Conservation (phyloP, 2,888 invertebrate species). For the Rugalucina vietnamica region DNA sequence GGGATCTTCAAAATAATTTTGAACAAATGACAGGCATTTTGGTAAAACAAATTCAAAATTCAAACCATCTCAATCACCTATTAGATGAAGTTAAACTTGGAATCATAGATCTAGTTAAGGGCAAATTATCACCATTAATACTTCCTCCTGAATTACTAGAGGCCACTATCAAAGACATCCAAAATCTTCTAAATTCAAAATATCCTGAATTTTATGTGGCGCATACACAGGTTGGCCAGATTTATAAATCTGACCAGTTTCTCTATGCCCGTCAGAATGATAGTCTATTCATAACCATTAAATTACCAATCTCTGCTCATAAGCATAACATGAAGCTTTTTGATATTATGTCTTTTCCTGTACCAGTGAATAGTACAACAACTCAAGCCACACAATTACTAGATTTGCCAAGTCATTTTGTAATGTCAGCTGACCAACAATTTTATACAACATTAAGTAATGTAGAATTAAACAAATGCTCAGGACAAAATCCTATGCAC, state of each 20-base stretch:
- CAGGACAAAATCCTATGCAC: not conserved
- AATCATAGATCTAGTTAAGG: not conserved
- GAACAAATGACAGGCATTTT: not conserved
- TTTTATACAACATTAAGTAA: too few relatives aligned
- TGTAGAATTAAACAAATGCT: not conserved
- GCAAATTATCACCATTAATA: not conserved
- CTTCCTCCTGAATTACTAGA: not conserved
- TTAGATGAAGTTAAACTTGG: not conserved
- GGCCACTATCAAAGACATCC: not conserved
- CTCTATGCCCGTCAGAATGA: not conserved
- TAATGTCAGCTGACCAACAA: not conserved
- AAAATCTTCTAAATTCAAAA: not conserved
- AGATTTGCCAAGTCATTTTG: not conserved
- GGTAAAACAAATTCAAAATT: not conserved
- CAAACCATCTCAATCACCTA: not conserved
- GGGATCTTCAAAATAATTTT: not conserved
- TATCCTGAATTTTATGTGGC: not conserved
- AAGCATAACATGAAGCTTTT: not conserved
- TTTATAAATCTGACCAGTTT: not conserved
- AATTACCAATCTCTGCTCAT: conserved; percentile 1
- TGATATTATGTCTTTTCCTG: conserved; percentile 16
- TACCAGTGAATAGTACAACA: conserved; percentile 20
- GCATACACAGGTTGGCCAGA: not conserved
- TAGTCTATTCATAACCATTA: not conserved
- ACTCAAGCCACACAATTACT: conserved; percentile 14